Evolutionary conservation across 2,113 vertebrate species (phyloP).

Genomic region (Sinocyclocheilus anshuiensis): DNA sequence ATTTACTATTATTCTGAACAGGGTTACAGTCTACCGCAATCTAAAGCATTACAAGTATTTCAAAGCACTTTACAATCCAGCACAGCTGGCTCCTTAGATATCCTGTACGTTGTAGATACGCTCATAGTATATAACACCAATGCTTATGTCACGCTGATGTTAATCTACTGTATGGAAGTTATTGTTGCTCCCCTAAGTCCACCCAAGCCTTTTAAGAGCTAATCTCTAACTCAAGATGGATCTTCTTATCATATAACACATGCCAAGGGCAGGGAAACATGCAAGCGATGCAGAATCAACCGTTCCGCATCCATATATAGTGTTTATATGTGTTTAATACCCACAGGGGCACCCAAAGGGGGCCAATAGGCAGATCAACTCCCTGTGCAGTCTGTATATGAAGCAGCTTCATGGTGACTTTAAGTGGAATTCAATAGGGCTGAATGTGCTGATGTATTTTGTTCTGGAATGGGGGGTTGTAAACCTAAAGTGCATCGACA

Average conservation of each 20-base stretch:
- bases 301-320: background rate
- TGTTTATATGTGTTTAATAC: conserved; percentile 22
- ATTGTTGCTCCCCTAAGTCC: conserved; percentile 50
- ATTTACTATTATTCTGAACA: background rate
- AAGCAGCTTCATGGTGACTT: conserved; percentile 40
- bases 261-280: conserved; percentile 35
- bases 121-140: conserved; percentile 21
- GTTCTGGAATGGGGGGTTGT: conserved; percentile 6
- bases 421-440: conserved; percentile 22
- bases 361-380: background rate
- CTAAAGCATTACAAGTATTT: conserved; percentile 14
- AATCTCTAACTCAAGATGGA: conserved; percentile 37
- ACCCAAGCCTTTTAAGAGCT: conserved; percentile 50
- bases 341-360: background rate
- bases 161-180: conserved; percentile 39
- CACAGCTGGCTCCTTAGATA: conserved; percentile 11
- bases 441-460: conserved; percentile 33
- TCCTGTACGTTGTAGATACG: background rate
- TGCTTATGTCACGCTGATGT: conserved; percentile 42
- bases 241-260: conserved; percentile 42
- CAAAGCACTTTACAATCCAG: conserved; percentile 17
- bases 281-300: conserved; percentile 15
- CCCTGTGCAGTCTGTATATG: conserved; percentile 8
- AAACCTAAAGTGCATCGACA: conserved; percentile 45
- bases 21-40: conserved; percentile 6